phyloP scores from a whole-genome alignment of 2,113 vertebrate genomes.

The Okapia johnstoni region DNA sequence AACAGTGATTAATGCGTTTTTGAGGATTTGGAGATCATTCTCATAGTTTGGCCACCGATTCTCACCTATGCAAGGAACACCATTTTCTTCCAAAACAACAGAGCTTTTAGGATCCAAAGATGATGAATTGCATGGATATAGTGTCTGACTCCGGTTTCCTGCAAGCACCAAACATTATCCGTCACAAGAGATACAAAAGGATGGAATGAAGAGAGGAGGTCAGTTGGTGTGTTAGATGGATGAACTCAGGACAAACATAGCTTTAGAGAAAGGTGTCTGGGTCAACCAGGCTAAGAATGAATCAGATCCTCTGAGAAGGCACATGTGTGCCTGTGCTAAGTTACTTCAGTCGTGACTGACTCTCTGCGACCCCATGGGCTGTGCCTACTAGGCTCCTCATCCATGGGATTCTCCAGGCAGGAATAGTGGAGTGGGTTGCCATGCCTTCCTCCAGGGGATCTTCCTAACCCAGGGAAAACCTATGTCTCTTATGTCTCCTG shows the following conservation, averaged over 20 bases:
- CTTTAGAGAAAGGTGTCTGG: not conserved
- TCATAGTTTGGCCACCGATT: not conserved
- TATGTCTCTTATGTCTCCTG: not conserved
- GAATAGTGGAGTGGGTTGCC: not conserved
- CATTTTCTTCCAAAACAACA: not conserved
- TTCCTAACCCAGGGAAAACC: not conserved
- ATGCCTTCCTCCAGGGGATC: not conserved
- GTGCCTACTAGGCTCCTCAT: not conserved
- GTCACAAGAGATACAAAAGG: not conserved
- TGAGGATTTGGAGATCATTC: not conserved
- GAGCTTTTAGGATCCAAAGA: not conserved
- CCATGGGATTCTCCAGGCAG: not conserved
- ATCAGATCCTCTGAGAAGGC: not conserved
- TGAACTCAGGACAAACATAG: not conserved
- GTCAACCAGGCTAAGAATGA: not conserved
- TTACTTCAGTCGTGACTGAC: not conserved
- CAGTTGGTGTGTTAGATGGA: not conserved
- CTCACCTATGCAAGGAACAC: conserved; percentile 60
- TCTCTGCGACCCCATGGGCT: not conserved
- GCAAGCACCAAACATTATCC: not conserved
- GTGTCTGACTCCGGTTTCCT: conserved; percentile 56
- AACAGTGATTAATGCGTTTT: not conserved
- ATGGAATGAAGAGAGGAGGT: not conserved
- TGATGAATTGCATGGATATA: not conserved
- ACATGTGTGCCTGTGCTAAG: not conserved